Percentiles rank a stretch among this genome's conserved stretches.
These are phyloP conservation scores for Rotaria socialis DNA, from an alignment of 2,888 invertebrate genomes.

Conservation along the genomic window DNA sequence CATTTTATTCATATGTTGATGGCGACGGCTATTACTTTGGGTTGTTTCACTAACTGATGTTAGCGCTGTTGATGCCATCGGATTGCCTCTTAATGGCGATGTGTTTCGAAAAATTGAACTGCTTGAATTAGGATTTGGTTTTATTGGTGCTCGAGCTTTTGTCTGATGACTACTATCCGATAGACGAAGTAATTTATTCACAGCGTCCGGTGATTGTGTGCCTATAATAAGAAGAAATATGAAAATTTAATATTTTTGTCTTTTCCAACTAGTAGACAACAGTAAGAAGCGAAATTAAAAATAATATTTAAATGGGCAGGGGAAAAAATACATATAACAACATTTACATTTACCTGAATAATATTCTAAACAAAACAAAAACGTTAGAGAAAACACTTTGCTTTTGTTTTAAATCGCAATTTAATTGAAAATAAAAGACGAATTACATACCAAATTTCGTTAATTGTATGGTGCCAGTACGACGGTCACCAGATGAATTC, in stretches of 20 bases:
- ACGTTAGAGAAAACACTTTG: too few species aligned
- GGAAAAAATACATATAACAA: too few species aligned
- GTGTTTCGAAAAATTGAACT: not conserved
- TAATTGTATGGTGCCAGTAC: not conserved
- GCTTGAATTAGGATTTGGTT: not conserved
- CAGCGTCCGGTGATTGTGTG: slow-evolving; percentile 21
- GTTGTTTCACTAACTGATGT: not conserved
- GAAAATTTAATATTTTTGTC: not conserved
- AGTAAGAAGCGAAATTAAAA: not conserved
- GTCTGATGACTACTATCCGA: slow-evolving; percentile 4
- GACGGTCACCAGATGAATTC: slow-evolving; percentile 16
- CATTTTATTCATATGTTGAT: not conserved
- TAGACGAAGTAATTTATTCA: slow-evolving; percentile 26
- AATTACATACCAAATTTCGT: slow-evolving; percentile 20
- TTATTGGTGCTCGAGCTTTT: slow-evolving; percentile 18
- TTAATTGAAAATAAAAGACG: not conserved
- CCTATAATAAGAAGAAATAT: not conserved
- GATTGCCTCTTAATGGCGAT: not conserved
- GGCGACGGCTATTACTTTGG: not conserved
- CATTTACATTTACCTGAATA: slow-evolving; percentile 4
- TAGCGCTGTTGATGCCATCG: not conserved
- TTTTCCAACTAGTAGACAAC: not conserved
- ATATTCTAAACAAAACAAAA: not conserved
- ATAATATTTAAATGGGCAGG: not conserved
- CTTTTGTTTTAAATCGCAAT: too few species aligned